Conservation (phyloP, 2,888 invertebrate species). For the Diplazon laetatorius region DNA sequence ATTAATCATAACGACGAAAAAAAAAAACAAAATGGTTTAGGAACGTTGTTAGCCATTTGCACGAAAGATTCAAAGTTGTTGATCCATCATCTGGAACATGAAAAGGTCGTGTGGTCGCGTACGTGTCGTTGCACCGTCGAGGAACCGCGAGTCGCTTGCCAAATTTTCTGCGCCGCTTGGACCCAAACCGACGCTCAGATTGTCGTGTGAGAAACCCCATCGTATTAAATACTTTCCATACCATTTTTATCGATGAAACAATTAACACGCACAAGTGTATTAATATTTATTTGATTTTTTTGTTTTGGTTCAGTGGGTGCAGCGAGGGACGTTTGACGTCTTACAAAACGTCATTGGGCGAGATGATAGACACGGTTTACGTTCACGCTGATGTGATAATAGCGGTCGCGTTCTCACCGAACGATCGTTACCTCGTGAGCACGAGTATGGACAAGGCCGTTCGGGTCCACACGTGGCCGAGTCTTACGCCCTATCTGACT, state of each 20-base stretch:
- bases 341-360: slow-evolving; percentile 53
- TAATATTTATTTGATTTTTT: background rate
- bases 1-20: no score
- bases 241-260: background rate
- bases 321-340: slow-evolving; percentile 57
- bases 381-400: slow-evolving; percentile 50
- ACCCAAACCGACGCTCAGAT: slow-evolving; percentile 68
- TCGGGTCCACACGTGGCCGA: slow-evolving; percentile 68
- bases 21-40: slow-evolving; percentile 48
- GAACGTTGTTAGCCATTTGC: slow-evolving; percentile 62
- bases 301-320: slow-evolving; percentile 69
- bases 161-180: slow-evolving; percentile 69
- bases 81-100: slow-evolving; percentile 55
- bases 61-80: slow-evolving; percentile 34
- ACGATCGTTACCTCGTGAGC: slow-evolving; percentile 69
- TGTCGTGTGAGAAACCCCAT: slow-evolving; percentile 70
- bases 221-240: background rate
- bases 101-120: slow-evolving; percentile 67
- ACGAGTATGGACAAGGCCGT: slow-evolving; percentile 63
- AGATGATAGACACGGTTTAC: slow-evolving; percentile 20
- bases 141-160: slow-evolving; percentile 43
- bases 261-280: no score
- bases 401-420: slow-evolving; percentile 70
- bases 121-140: slow-evolving; percentile 55
- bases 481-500: slow-evolving; percentile 51